phyloP scores from a whole-genome alignment of 2,797 vertebrate species.

The Mormyrus proboscirostris region DNA sequence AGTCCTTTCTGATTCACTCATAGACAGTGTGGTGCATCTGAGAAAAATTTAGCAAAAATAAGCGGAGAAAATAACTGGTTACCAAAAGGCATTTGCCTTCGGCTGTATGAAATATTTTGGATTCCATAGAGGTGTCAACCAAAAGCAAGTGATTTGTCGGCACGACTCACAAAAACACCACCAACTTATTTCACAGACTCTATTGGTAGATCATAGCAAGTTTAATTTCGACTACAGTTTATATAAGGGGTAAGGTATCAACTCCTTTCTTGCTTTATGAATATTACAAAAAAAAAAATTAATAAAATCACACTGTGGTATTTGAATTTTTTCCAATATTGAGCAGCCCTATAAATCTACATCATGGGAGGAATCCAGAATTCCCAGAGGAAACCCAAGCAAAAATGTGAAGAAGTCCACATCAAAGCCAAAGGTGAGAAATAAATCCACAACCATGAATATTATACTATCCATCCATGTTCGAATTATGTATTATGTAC shows the following conservation, averaged over 20 bases:
- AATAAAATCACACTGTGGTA: not conserved
- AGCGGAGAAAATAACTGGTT: not conserved
- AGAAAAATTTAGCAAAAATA: not conserved
- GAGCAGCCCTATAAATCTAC: not conserved
- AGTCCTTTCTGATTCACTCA: not conserved
- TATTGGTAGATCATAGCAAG: not conserved
- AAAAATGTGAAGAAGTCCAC: not conserved
- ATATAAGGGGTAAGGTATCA: not conserved
- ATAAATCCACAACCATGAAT: not conserved
- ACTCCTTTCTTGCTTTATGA: not conserved
- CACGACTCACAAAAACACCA: not conserved
- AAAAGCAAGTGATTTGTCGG: not conserved
- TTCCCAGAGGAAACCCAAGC: not conserved
- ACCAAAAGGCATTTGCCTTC: not conserved
- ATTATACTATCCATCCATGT: not conserved
- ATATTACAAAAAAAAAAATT: not conserved
- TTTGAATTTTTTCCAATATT: not conserved
- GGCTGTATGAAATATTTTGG: not conserved
- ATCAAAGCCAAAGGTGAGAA: not conserved
- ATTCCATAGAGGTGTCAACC: not conserved
- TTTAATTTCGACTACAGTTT: not conserved
- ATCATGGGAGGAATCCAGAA: not conserved
- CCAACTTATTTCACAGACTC: not conserved
- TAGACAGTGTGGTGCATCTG: not conserved
- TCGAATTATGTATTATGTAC: not conserved